These are phyloP conservation scores for Netta rufina DNA, from an alignment of 2,797 vertebrate species.

Conservation along the genomic window DNA sequence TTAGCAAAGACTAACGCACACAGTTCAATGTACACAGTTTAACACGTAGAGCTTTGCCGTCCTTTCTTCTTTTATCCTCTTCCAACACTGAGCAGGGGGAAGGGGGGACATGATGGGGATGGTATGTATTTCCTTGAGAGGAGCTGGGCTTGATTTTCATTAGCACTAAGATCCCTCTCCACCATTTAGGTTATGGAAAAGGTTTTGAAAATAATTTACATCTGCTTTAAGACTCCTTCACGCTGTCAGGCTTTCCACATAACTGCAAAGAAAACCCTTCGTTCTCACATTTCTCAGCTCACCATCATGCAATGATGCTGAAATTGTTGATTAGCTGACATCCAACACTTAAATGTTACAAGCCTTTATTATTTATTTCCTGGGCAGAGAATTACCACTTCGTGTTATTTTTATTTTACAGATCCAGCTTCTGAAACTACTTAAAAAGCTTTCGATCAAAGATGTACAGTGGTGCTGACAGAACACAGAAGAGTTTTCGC, in stretches of 20 bases:
- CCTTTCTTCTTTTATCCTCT: background rate
- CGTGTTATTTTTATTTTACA: conserved; percentile 60
- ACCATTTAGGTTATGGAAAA: background rate
- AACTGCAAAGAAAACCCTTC: background rate
- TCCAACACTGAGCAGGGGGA: background rate
- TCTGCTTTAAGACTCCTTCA: background rate
- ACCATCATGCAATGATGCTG: background rate
- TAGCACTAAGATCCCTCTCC: background rate
- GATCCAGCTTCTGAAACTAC: conserved; percentile 66
- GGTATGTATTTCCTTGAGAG: background rate
- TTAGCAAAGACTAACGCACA: background rate
- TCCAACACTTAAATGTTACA: conserved; percentile 16
- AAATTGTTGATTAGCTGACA: conserved; percentile 37
- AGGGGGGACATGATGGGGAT: background rate
- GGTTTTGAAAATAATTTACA: background rate
- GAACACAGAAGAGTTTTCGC: background rate
- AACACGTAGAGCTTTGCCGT: background rate
- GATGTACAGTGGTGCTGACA: conserved; percentile 57
- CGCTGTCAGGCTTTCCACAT: background rate
- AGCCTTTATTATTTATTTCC: conserved; percentile 67
- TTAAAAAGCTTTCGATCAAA: conserved; percentile 74
- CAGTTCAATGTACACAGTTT: background rate
- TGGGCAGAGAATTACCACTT: conserved; percentile 50
- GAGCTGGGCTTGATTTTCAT: background rate
- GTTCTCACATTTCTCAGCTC: background rate